A percentile compares a stretch with the other conserved stretches of the same genome.
Conservation (phyloP, 2,113 vertebrate genomes). For the Nycticorax nycticorax region DNA sequence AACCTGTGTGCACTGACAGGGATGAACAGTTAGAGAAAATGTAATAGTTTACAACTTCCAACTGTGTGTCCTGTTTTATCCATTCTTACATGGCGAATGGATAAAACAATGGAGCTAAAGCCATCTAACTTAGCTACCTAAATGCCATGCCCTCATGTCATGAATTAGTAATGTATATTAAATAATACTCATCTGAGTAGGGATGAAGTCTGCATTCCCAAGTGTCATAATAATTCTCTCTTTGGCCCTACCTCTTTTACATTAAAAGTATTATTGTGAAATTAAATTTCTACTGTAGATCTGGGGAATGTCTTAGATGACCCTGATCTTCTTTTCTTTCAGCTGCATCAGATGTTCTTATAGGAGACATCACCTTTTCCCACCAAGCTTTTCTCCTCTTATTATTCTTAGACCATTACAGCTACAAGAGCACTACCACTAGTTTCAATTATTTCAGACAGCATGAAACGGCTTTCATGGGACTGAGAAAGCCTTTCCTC, state of each 20-base stretch:
- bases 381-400: constrained; percentile 24
- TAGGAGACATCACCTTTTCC: background rate
- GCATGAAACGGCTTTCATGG: constrained; percentile 44
- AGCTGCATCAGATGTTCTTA: background rate
- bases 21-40: background rate
- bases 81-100: background rate
- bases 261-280: background rate
- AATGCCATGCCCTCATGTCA: background rate
- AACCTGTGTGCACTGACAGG: background rate
- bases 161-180: background rate
- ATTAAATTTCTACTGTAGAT: background rate
- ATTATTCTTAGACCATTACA: constrained; percentile 33
- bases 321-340: constrained; percentile 36
- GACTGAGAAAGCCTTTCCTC: constrained; percentile 42
- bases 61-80: background rate
- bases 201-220: background rate
- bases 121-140: background rate
- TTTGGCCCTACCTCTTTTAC: background rate
- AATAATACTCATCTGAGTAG: background rate
- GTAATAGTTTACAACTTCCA: background rate
- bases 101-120: background rate
- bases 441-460: constrained; percentile 57
- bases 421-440: constrained; percentile 8
- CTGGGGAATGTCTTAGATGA: background rate
- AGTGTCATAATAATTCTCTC: background rate